Base-by-base conservation (phyloP, 2,797 vertebrate genomes). In the Channallabes apus region DNA sequence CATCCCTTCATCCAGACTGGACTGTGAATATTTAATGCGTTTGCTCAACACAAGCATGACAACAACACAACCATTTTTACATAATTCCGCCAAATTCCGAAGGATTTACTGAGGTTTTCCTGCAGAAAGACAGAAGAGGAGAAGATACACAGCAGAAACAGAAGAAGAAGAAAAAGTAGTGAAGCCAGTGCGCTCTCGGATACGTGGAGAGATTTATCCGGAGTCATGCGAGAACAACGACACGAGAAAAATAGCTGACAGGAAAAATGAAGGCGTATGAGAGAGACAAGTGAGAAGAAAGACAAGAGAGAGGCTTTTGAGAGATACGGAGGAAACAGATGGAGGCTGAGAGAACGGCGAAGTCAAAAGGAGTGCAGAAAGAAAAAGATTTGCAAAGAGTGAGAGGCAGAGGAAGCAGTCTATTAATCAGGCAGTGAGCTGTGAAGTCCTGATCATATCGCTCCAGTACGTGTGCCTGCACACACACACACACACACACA, bases 391-490 rank as follows among this genome's bases (percentile, higher is more conserved):
- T n/a, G 22, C 59, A 69, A 38, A 35, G 51, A 76, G 46, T 46
- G 82, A 59, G 77, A 32, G 46, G 82, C 51, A 54, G 46, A 79
- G 72, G 24, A 14, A 62, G 71, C 20, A 86, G 87, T 72, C 75
- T 80, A 85, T 88, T 86, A 88, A 88, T 88, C 88, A 88, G 83
- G 68, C 85, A 68, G 15, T 38, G 83, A 82, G 67, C 76, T 82
- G 56, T 83, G 76, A 83, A 32, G 35, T 67, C 20, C 58, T 27
- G 58, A 83, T 83, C 56, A 75, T 75, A 83, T 75, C 59, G 11
- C 71, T 72, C 69, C 68, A 51, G n/a, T 51, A 27, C 51, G 12
- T 27, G 2, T 24, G 5, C 78, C 32, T 38, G 22, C 59, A 41
- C 22, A 72, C 65, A 59, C 51, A 35, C 51, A 20, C 35, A 83